Percentiles rank a stretch among this genome's conserved stretches.
Conservation (phyloP, 2,888 invertebrate genomes). For the Odontothrips loti region DNA sequence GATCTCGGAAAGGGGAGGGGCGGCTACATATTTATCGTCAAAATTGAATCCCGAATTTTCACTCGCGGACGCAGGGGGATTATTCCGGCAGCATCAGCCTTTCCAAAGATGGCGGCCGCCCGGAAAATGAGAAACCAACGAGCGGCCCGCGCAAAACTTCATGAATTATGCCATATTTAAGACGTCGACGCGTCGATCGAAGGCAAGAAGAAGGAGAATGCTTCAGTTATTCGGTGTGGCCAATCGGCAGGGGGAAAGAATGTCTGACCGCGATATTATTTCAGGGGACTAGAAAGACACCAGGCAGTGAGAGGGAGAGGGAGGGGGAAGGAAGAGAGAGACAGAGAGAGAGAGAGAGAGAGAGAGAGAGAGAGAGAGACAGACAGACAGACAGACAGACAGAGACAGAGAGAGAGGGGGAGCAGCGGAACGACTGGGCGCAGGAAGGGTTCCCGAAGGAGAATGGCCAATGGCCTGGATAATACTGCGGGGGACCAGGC, state of each 20-base stretch:
- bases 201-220: not conserved
- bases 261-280: not conserved
- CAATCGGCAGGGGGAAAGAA: not conserved
- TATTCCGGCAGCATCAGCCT: not conserved
- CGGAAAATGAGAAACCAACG: constrained; percentile 19
- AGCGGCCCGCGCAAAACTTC: not conserved
- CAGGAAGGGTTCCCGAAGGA: not conserved
- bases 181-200: not conserved
- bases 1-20: too few relatives aligned
- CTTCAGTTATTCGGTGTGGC: not conserved
- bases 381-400: not conserved
- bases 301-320: not conserved
- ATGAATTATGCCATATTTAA: constrained; percentile 25
- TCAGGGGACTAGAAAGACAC: not conserved
- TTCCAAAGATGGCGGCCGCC: not conserved
- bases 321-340: not conserved
- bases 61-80: too few relatives aligned
- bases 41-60: not conserved
- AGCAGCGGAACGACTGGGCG: not conserved
- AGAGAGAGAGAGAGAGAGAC: not conserved
- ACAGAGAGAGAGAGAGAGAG: not conserved
- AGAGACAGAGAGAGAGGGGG: not conserved
- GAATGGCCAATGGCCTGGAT: constrained; percentile 5
- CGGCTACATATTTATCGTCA: too few relatives aligned
- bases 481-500: not conserved